A percentile compares a stretch with the other conserved stretches of the same genome.
Conservation (phyloP, 2,888 invertebrate species). For the Drosophila lutescens region DNA sequence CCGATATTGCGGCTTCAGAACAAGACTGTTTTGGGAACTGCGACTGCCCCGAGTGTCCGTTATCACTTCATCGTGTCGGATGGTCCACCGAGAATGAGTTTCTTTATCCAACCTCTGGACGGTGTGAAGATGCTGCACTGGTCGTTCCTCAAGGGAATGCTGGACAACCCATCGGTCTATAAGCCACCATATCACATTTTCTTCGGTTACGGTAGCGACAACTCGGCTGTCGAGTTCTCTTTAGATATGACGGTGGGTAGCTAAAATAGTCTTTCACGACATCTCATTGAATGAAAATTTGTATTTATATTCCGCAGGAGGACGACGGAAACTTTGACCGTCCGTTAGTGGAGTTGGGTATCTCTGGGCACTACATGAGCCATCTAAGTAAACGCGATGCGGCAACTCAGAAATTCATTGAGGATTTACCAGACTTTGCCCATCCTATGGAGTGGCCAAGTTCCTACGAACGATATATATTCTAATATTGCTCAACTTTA, state of each 20-base stretch:
- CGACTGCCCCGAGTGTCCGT: slow-evolving; percentile 47
- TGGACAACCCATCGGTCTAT: slow-evolving; percentile 55
- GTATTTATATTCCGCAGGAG: slow-evolving; percentile 40
- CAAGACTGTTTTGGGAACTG: slow-evolving; percentile 46
- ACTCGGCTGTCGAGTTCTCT: slow-evolving; percentile 65
- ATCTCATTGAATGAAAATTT: background rate
- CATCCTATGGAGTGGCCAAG: slow-evolving; percentile 86
- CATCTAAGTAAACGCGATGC: slow-evolving; percentile 83
- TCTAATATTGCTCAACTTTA: slow-evolving; percentile 40
- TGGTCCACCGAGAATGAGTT: slow-evolving; percentile 75
- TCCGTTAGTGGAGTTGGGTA: slow-evolving; percentile 82
- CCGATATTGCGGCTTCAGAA: slow-evolving; percentile 61
- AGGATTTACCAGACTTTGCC: slow-evolving; percentile 81
- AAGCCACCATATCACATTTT: slow-evolving; percentile 74
- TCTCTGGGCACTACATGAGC: slow-evolving; percentile 84
- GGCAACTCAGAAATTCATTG: slow-evolving; percentile 83
- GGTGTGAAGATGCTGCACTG: slow-evolving; percentile 68
- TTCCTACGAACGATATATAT: slow-evolving; percentile 83
- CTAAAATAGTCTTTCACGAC: background rate
- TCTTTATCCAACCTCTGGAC: slow-evolving; percentile 70
- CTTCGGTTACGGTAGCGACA: slow-evolving; percentile 69
- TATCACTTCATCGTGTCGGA: slow-evolving; percentile 62
- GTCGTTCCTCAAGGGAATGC: slow-evolving; percentile 69
- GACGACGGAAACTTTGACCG: slow-evolving; percentile 57
- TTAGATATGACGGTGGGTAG: slow-evolving; percentile 63